Percentiles rank a stretch among this genome's conserved stretches.
Evolutionary conservation across 2,888 invertebrate species (phyloP).

Genomic region (Drosophila basisetae): DNA sequence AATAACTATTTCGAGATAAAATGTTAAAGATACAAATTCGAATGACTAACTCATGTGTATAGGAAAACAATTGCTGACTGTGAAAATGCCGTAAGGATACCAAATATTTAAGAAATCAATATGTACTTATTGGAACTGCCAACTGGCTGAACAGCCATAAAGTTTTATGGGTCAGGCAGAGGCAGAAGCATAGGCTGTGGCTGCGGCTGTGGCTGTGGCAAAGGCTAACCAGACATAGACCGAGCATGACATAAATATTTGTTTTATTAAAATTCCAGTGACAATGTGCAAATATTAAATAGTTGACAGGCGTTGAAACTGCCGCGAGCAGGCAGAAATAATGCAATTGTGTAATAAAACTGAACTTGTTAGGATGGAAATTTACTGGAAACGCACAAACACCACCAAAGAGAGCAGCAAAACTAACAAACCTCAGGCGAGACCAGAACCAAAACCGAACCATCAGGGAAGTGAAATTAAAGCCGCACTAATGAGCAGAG

Average conservation of each 20-base stretch:
- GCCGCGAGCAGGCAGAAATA: constrained; percentile 34
- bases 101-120: constrained; percentile 14
- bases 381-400: constrained; percentile 42
- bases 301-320: constrained; percentile 53
- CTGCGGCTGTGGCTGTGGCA: constrained; percentile 1
- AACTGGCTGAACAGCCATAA: neutral
- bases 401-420: constrained; percentile 16
- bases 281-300: constrained; percentile 56
- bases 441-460: constrained; percentile 34
- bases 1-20: neutral
- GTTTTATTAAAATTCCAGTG: constrained; percentile 57
- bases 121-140: neutral
- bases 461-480: constrained; percentile 68
- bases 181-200: neutral
- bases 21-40: neutral
- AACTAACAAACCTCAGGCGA: constrained; percentile 31
- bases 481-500: constrained; percentile 79
- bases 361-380: constrained; percentile 55
- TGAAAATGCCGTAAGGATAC: neutral
- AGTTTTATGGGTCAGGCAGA: constrained; percentile 1
- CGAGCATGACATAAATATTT: constrained; percentile 4
- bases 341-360: constrained; percentile 71
- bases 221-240: constrained; percentile 7
- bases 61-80: neutral
- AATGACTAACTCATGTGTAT: neutral